Conservation (phyloP, 92 coral and sea anemone genomes). For the Epizoanthus fatuus region DNA sequence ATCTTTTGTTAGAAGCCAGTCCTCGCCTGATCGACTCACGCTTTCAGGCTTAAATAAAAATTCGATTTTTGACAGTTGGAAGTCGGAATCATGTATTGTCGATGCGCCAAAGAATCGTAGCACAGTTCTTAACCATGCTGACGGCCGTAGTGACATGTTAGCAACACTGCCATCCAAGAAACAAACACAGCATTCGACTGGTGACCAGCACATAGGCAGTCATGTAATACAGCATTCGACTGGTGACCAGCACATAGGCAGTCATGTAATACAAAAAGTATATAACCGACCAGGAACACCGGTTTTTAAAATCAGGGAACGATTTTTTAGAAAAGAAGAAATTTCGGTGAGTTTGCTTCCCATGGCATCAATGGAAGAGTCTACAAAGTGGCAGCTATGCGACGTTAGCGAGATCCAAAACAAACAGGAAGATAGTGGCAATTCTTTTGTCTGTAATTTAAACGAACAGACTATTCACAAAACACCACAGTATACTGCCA, state of each 20-base stretch:
- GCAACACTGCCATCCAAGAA: neutral
- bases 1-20: conserved; percentile 17
- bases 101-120: neutral
- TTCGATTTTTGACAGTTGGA: neutral
- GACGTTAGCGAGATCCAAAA: conserved; percentile 12
- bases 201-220: neutral
- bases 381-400: conserved; percentile 40
- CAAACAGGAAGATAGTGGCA: conserved; percentile 17
- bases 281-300: conserved; percentile 22
- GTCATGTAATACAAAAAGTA: neutral
- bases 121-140: neutral
- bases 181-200: neutral
- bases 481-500: conserved; percentile 1
- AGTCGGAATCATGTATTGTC: neutral
- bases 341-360: conserved; percentile 6
- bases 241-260: neutral
- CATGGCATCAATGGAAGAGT: neutral
- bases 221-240: neutral
- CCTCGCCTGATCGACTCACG: neutral
- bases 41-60: neutral
- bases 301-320: neutral
- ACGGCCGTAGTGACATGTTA: neutral
- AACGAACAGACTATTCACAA: neutral
- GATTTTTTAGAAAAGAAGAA: neutral
- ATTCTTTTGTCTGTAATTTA: neutral